phyloP scores from a whole-genome alignment of 2,797 vertebrate species.

The Crax fasciolata region DNA sequence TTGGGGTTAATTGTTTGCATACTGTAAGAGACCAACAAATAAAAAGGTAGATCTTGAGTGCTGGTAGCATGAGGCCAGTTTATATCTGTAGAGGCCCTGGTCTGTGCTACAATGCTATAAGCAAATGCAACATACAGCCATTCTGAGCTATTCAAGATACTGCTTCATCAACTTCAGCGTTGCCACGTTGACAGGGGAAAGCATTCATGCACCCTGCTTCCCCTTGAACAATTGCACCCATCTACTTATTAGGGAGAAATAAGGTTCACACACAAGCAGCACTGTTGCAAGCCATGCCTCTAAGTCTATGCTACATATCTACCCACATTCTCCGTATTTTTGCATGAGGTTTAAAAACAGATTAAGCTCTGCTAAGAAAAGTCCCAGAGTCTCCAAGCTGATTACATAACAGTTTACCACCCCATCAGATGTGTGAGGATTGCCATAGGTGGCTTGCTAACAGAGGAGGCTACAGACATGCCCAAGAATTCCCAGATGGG shows the following conservation, averaged over 20 bases:
- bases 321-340: not conserved
- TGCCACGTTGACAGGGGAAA: not conserved
- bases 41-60: not conserved
- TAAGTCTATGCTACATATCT: accelerated
- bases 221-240: not conserved
- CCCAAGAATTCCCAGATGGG: not conserved
- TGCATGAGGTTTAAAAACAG: not conserved
- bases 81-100: not conserved
- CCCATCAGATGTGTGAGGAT: accelerated
- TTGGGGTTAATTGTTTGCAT: not conserved
- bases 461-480: not conserved
- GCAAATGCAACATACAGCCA: not conserved
- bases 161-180: not conserved
- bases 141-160: not conserved
- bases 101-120: not conserved
- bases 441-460: not conserved
- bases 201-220: not conserved
- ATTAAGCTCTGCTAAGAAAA: not conserved
- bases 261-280: not conserved
- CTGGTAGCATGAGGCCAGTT: not conserved
- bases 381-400: not conserved
- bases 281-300: not conserved
- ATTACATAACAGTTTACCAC: not conserved
- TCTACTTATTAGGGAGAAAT: not conserved
- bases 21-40: not conserved